phyloP scores from a whole-genome alignment of 2,888 invertebrate genomes.

The Drosophila meridiana region DNA sequence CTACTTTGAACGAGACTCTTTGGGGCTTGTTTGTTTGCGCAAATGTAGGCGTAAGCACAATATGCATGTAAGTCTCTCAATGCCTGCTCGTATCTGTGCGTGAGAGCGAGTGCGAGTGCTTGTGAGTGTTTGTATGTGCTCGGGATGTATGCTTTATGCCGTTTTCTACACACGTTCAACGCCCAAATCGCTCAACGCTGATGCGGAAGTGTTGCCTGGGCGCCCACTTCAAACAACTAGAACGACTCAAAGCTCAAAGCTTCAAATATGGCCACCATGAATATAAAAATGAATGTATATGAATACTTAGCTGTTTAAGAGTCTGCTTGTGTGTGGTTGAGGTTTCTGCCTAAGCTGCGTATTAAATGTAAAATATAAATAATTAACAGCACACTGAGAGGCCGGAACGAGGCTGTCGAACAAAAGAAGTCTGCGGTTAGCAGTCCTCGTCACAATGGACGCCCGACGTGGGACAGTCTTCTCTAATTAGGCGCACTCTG shows the following conservation, averaged over 20 bases:
- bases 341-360: conserved; percentile 68
- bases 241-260: conserved; percentile 69
- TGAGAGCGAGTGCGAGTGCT: not conserved
- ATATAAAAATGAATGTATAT: conserved; percentile 57
- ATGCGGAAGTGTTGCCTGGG: conserved; percentile 78
- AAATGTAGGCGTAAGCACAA: conserved; percentile 77
- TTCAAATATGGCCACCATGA: conserved; percentile 50
- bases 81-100: conserved; percentile 6
- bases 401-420: conserved; percentile 21
- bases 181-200: conserved; percentile 42
- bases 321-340: conserved; percentile 7
- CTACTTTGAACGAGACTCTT: conserved; percentile 71
- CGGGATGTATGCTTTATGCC: conserved; percentile 62
- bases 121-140: conserved; percentile 6
- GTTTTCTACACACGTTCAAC: conserved; percentile 46
- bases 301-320: conserved; percentile 49
- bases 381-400: conserved; percentile 68
- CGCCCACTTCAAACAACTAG: conserved; percentile 72
- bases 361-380: conserved; percentile 80
- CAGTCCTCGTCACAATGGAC: conserved; percentile 41
- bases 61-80: conserved; percentile 59
- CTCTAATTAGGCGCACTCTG: conserved; percentile 64
- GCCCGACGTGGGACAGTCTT: conserved; percentile 39
- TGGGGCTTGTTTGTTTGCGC: conserved; percentile 66
- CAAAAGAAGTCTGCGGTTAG: conserved; percentile 49